These are phyloP conservation scores for Lithobates pipiens DNA, from an alignment of 2,797 vertebrate genomes.

Conservation along the genomic window DNA sequence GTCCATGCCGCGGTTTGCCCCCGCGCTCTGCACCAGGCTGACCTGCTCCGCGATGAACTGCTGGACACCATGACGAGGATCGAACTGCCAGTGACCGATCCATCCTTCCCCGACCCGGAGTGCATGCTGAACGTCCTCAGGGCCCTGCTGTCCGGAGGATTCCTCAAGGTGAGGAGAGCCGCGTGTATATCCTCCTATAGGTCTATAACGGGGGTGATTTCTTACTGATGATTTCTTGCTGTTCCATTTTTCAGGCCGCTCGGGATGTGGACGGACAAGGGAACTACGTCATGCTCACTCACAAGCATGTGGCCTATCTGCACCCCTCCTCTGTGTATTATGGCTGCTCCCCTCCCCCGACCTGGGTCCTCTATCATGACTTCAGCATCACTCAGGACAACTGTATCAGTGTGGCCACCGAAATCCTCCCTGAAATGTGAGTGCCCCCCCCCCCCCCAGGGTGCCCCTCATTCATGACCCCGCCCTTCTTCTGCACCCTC, in stretches of 20 bases:
- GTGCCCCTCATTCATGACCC: neutral
- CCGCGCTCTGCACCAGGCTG: conserved; percentile 82
- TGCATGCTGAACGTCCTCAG: conserved; percentile 88
- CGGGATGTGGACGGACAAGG: conserved; percentile 91
- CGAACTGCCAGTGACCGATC: conserved; percentile 89
- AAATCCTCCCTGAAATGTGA: conserved; percentile 93
- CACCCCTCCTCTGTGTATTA: conserved; percentile 86
- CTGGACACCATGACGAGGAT: conserved; percentile 91
- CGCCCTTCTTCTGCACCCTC: too few relatives aligned
- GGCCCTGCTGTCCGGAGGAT: conserved; percentile 91
- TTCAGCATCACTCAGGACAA: conserved; percentile 94
- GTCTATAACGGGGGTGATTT: too few relatives aligned
- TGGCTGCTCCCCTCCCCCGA: conserved; percentile 81
- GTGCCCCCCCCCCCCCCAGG: conserved; percentile 55
- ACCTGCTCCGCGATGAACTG: conserved; percentile 84
- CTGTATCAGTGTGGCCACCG: conserved; percentile 88
- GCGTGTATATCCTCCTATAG: too few relatives aligned
- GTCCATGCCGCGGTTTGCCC: conserved; percentile 81
- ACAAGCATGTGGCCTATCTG: conserved; percentile 92
- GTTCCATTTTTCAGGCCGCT: conserved; percentile 80
- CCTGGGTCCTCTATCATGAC: conserved; percentile 92
- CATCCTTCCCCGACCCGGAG: conserved; percentile 87
- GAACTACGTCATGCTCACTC: conserved; percentile 93
- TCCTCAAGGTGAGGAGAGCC: conserved; percentile 83
- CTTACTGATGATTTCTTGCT: neutral